Evolutionary conservation across 1,140 invertebrate genomes (phyloP).

Genomic region (Streblospio benedicti): DNA sequence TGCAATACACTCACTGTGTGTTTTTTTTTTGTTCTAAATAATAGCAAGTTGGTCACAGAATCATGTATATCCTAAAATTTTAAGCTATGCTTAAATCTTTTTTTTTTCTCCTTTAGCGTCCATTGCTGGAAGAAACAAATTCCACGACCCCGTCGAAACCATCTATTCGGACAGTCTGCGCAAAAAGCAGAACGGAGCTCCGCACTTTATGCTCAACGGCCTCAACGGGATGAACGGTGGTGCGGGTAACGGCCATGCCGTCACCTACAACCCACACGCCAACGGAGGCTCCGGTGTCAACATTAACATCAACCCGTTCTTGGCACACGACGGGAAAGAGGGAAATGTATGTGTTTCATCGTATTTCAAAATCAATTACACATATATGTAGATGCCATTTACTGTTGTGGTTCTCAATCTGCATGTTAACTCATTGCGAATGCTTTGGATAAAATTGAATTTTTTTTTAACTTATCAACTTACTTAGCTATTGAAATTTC

Average conservation of each 20-base stretch:
- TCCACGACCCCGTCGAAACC: conserved; percentile 36
- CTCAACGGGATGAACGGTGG: neutral
- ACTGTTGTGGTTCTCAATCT: too few relatives aligned
- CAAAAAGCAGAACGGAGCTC: conserved; percentile 31
- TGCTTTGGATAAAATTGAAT: too few relatives aligned
- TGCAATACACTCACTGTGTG: neutral
- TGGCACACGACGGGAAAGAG: neutral
- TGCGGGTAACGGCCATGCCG: neutral
- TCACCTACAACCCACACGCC: neutral
- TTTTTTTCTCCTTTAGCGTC: conserved; percentile 23
- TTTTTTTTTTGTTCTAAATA: neutral
- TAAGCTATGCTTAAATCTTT: neutral
- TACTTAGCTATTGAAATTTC: too few relatives aligned
- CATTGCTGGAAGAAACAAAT: conserved; percentile 32
- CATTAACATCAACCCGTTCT: neutral
- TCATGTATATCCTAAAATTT: neutral
- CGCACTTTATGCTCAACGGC: conserved; percentile 23
- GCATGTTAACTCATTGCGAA: too few relatives aligned
- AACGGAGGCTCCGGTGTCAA: neutral
- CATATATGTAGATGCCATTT: too few relatives aligned
- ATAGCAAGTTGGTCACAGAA: neutral
- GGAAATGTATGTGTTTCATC: neutral
- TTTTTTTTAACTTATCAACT: too few relatives aligned
- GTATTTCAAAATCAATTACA: too few relatives aligned
- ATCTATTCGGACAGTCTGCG: conserved; percentile 34